These are phyloP conservation scores for Holacanthus passer DNA, from an alignment of 2,113 vertebrate genomes.

Conservation along the genomic window DNA sequence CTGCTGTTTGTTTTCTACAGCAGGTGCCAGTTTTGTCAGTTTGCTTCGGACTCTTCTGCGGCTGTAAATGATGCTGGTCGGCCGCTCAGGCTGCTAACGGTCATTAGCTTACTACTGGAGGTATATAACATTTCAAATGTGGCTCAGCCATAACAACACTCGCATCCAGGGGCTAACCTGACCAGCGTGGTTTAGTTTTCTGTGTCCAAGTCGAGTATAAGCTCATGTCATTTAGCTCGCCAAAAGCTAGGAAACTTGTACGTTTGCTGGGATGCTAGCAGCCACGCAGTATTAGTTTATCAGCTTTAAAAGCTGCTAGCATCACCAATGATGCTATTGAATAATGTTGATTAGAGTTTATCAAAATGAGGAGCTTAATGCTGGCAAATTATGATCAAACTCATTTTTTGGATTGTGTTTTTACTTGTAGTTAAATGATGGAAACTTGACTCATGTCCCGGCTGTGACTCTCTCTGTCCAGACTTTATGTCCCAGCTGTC, in stretches of 20 bases:
- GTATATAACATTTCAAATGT: no score
- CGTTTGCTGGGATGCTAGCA: no score
- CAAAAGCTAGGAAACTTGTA: background rate
- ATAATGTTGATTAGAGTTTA: no score
- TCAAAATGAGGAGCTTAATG: no score
- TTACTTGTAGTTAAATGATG: no score
- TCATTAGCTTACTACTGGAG: background rate
- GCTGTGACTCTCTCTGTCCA: background rate
- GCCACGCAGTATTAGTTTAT: background rate
- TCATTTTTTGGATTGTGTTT: background rate
- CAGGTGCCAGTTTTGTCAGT: constrained; percentile 44
- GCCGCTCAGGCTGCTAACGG: background rate
- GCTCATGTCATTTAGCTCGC: background rate
- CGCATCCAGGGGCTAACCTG: background rate
- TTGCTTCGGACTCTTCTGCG: background rate
- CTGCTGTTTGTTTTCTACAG: constrained; percentile 38
- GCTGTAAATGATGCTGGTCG: constrained; percentile 27
- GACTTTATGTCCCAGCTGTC: constrained; percentile 28
- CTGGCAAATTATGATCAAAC: no score
- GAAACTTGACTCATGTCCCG: background rate
- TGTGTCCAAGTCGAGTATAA: no score
- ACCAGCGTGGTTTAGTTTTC: no score
- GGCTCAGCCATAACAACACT: background rate
- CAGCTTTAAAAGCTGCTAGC: background rate
- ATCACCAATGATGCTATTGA: background rate